Base-by-base conservation (phyloP, 2,797 vertebrate species). In the Gymnothorax reevesii region DNA sequence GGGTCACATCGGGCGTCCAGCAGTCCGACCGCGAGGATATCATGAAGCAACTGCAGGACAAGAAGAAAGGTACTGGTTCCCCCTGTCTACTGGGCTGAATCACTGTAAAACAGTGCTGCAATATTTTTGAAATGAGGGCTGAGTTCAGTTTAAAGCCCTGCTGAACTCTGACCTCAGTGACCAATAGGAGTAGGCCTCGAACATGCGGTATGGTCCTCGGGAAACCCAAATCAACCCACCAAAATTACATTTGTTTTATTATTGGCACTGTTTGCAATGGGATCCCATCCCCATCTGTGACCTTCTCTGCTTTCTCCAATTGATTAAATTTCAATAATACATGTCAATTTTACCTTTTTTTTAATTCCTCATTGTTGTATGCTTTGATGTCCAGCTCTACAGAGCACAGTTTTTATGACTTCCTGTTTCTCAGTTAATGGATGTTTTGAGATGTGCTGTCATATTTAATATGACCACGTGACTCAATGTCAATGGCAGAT, bases 21-120 rank as follows among this genome's bases (percentile, higher is more conserved):
- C 95, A 95, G 49, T 90, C 93, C 4, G 95, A 96, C 66, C 93
- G 95, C 0, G 96, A 97, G 8, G 96, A 97, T 0, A 93, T 92
- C 0, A 94, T 94, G 88, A 93, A 96, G 1, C 95, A 95, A 87
- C 90, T 95, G 7, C 93, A 95, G 15, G 97, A 98, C 49, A 97
- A 97, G 89, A 98, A 97, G 94, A 97, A 97, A 97, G 97, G 97
- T 98, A 85, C 33, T 80, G 73, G 57, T 5, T 25, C 27, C 84
- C 60, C 25, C 71, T 84, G 25, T 13, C 22, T 71, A 57, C 83
- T 55, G 27, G 83, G 57, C 66, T 60, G 69, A 84, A 20, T 73
- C 55, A 59, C 84, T 77, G 33, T 42, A 71, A 6, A 12, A 54
- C 25, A 22, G 0, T 54, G 75, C 5, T 7, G 6, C 42, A 8